These are phyloP conservation scores for Dolichoris vasculosae DNA, from an alignment of 1,140 invertebrate genomes.

Conservation along the genomic window DNA sequence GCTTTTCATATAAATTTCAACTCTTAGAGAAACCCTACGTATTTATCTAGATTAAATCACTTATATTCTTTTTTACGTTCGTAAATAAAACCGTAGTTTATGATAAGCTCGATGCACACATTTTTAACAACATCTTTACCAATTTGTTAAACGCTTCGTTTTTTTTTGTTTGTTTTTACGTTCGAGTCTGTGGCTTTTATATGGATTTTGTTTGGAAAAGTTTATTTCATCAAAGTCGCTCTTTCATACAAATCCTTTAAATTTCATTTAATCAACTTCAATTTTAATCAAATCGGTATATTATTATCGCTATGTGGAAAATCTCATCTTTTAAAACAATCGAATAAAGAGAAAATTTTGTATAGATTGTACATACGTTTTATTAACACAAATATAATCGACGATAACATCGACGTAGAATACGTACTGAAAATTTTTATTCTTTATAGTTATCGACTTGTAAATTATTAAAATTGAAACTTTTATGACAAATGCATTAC, in stretches of 20 bases:
- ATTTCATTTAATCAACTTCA: neutral
- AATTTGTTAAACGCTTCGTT: neutral
- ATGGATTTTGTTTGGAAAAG: too few species aligned
- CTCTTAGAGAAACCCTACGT: neutral
- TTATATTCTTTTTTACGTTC: too few species aligned
- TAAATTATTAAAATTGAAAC: slow-evolving; percentile 9
- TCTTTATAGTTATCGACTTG: neutral
- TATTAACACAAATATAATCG: neutral
- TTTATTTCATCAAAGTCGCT: too few species aligned
- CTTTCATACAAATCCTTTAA: neutral
- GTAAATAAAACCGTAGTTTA: too few species aligned
- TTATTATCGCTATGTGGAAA: too few species aligned
- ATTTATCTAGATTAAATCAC: too few species aligned
- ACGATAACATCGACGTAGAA: neutral
- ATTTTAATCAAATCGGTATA: neutral
- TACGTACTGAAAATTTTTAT: neutral
- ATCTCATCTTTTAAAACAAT: neutral
- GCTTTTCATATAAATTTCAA: neutral
- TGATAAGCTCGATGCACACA: too few species aligned
- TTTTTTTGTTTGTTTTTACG: neutral
- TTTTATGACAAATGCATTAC: slow-evolving; percentile 16
- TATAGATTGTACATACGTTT: neutral
- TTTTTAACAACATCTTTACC: too few species aligned
- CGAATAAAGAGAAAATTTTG: neutral
- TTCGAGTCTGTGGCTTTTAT: neutral